phyloP scores from a whole-genome alignment of 2,113 vertebrate species.

The Ancistrus triradiatus region DNA sequence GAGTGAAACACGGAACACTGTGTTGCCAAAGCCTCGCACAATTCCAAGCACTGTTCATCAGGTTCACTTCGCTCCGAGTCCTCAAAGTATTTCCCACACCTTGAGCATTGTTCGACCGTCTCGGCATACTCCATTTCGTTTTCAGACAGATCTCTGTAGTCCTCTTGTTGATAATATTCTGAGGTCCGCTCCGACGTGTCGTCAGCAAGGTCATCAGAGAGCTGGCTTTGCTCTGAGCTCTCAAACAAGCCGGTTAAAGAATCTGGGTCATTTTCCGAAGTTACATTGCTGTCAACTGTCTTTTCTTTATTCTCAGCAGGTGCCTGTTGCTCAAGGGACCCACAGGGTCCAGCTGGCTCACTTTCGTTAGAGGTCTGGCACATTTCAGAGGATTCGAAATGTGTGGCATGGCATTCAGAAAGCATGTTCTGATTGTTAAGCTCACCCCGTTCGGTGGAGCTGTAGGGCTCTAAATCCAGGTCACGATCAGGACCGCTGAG shows the following conservation, averaged over 20 bases:
- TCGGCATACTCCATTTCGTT: slow-evolving; percentile 12
- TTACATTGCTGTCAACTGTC: slow-evolving; percentile 10
- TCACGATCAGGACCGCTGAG: slow-evolving; percentile 44
- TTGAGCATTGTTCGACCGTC: slow-evolving; percentile 35
- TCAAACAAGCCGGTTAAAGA: slow-evolving; percentile 30
- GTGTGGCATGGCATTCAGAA: slow-evolving; percentile 34
- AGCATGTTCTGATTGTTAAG: slow-evolving; percentile 31
- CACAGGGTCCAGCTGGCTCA: slow-evolving; percentile 30
- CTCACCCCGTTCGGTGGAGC: slow-evolving; percentile 34
- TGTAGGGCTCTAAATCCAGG: slow-evolving; percentile 42
- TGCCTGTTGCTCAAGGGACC: slow-evolving; percentile 34
- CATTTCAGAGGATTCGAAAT: slow-evolving; percentile 32
- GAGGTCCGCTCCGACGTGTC: background rate
- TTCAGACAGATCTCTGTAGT: slow-evolving; percentile 17
- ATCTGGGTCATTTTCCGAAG: slow-evolving; percentile 25
- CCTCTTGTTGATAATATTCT: slow-evolving; percentile 35
- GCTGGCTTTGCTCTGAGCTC: slow-evolving; percentile 37
- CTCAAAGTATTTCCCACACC: slow-evolving; percentile 25
- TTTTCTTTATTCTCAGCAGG: slow-evolving; percentile 28
- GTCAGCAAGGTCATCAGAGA: slow-evolving; percentile 14
- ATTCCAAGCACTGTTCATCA: slow-evolving; percentile 7
- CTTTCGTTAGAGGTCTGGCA: slow-evolving; percentile 41
- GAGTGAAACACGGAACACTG: slow-evolving; percentile 24
- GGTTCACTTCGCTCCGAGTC: slow-evolving; percentile 16
- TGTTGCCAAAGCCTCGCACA: slow-evolving; percentile 22